Conservation (phyloP, 2,797 vertebrate genomes). For the Crenichthys baileyi region DNA sequence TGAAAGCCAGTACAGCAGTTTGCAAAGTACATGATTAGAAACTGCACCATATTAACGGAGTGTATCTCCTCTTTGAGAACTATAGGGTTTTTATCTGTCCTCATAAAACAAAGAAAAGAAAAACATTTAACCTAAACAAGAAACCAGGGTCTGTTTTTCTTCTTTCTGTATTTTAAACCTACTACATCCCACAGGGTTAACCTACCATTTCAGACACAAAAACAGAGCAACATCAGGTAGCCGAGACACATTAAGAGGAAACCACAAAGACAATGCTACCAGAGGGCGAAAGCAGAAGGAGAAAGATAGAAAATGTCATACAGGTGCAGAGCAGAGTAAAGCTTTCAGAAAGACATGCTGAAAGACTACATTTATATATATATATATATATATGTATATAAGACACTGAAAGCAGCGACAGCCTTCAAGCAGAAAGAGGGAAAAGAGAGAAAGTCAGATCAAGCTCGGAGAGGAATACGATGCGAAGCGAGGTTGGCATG, state of each 20-base stretch:
- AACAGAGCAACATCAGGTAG: slow-evolving; percentile 58
- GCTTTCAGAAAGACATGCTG: slow-evolving; percentile 79
- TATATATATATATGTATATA: slow-evolving; percentile 36
- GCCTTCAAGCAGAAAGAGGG: slow-evolving; percentile 70
- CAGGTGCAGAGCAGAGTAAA: slow-evolving; percentile 69
- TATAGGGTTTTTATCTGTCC: slow-evolving; percentile 27
- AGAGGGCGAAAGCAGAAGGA: slow-evolving; percentile 65
- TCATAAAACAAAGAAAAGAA: slow-evolving; percentile 45
- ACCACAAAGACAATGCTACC: slow-evolving; percentile 65
- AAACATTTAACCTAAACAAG: slow-evolving; percentile 34
- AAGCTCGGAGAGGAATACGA: slow-evolving; percentile 71
- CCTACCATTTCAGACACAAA: slow-evolving; percentile 44
- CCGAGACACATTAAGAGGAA: slow-evolving; percentile 55
- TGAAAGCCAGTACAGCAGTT: slow-evolving; percentile 67
- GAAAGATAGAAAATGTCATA: slow-evolving; percentile 65
- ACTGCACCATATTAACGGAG: slow-evolving; percentile 54
- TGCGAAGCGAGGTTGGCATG: slow-evolving; percentile 79
- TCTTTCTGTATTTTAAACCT: slow-evolving; percentile 42
- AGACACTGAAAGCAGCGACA: slow-evolving; percentile 74
- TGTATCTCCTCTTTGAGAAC: slow-evolving; percentile 43
- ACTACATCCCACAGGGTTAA: slow-evolving; percentile 59
- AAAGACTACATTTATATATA: slow-evolving; percentile 71
- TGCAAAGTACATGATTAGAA: slow-evolving; percentile 60
- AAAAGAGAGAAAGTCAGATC: slow-evolving; percentile 68
- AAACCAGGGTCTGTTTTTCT: slow-evolving; percentile 38